A percentile compares a stretch with the other conserved stretches of the same genome.
These are phyloP conservation scores for Gambusia affinis DNA, from an alignment of 2,113 vertebrate genomes.

Conservation along the genomic window DNA sequence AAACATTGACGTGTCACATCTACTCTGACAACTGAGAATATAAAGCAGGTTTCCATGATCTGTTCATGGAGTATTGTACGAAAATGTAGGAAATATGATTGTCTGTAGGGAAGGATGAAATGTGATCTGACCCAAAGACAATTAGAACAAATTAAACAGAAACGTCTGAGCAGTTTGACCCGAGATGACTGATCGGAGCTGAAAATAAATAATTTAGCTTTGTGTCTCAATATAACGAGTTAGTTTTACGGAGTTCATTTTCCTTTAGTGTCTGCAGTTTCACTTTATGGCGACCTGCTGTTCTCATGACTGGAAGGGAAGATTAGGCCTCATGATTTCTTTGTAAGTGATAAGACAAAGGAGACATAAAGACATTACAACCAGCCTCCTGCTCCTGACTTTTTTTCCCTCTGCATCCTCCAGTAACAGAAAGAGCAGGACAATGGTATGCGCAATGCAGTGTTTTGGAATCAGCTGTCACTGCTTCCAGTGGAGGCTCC, in stretches of 20 bases:
- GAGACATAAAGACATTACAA: not conserved
- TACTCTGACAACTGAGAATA: too few relatives aligned
- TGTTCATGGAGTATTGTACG: too few relatives aligned
- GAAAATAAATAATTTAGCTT: not conserved
- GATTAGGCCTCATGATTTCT: not conserved
- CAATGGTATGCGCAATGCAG: slow-evolving; percentile 68
- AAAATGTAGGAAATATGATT: too few relatives aligned
- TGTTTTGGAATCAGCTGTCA: slow-evolving; percentile 48
- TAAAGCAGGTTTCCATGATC: too few relatives aligned
- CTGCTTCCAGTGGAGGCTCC: slow-evolving; percentile 39
- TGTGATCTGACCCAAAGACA: not conserved
- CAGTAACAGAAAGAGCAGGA: slow-evolving; percentile 12
- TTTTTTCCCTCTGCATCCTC: not conserved
- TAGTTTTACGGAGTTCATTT: not conserved
- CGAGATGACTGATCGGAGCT: not conserved
- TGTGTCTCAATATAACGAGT: not conserved
- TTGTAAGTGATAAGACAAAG: not conserved
- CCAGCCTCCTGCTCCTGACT: not conserved
- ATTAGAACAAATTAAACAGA: not conserved
- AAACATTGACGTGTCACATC: too few relatives aligned
- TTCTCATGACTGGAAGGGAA: not conserved
- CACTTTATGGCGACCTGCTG: not conserved
- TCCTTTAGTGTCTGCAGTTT: not conserved
- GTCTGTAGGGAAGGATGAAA: not conserved
- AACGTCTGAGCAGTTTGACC: not conserved